Evolutionary conservation across 2,888 invertebrate genomes (phyloP), one percentile per base, ranked within the genome.

Genomic region (Thera britannica): DNA sequence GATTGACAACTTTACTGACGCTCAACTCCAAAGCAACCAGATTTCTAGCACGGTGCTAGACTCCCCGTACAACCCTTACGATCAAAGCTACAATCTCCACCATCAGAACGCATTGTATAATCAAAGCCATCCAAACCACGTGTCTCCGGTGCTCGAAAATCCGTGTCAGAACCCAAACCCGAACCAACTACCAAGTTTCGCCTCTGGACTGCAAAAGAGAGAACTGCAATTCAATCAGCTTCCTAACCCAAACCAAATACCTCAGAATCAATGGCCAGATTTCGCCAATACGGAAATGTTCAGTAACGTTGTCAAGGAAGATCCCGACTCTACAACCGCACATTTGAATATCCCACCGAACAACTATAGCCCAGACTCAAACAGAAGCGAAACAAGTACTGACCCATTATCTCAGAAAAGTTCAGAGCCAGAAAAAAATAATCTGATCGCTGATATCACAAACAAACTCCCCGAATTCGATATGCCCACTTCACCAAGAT

Each of bases 11-110:
- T 96, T 96, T 88, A 96, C 95, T 48, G 96, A 96, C 80, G 96
- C 96, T 23, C 97, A 97, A 81, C 88, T 97, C 46, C 97, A 97
- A 87, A 97, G 97, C 82, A 97, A 97, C 82, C 97, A 97, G 88
- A 97, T 97, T 74, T 97, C 97, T 51, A 97, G 97, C 81, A 97
- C 97, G 11, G 97, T 97, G 4, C 88, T 97, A 77, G 97, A 97
- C 83, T 95, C 95, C 3, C 95, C 96, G 8, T 95, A 95, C 74
- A 94, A 94, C 74, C 88, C 95, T 41, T 95, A 95, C 57, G 95
- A 95, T 71, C 95, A 95, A 81, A 95, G 94, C 79, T 95, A 95
- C 74, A 96, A 95, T 72, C 92, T 96, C 56, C 96, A 96, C 79
- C 95, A 95, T 78, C 95, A 96, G 75, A 95, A 95, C 79, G 91